Percentiles rank a stretch among this genome's conserved stretches.
phyloP scores from a whole-genome alignment of 2,797 vertebrate species.

The Mus minutoides region DNA sequence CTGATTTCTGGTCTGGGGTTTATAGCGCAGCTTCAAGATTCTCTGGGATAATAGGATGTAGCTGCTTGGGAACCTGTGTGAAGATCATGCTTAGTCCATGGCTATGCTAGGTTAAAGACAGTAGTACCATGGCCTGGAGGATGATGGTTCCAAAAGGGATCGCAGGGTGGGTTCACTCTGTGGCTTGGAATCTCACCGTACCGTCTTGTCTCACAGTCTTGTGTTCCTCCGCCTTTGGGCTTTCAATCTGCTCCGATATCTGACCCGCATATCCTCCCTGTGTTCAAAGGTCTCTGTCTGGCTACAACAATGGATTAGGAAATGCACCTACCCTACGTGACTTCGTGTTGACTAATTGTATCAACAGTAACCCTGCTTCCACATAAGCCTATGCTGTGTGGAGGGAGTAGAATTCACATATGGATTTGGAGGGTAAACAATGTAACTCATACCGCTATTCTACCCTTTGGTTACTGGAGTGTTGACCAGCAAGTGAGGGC shows the following conservation, averaged over 20 bases:
- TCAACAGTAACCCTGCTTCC: neutral
- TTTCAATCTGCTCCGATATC: neutral
- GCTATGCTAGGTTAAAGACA: neutral
- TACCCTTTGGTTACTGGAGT: neutral
- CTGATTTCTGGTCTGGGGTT: slow-evolving; percentile 60
- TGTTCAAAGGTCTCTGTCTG: neutral
- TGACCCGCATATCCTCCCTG: accelerated
- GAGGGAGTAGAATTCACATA: neutral
- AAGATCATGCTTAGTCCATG: neutral
- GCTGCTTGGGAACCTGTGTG: neutral
- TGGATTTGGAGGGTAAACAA: neutral
- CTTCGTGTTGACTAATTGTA: neutral
- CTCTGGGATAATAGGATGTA: neutral
- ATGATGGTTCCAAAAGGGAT: neutral
- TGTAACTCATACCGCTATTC: neutral
- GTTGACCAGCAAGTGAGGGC: neutral
- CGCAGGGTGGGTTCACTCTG: neutral
- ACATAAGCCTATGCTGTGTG: neutral
- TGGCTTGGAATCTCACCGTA: neutral
- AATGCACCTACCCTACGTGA: neutral
- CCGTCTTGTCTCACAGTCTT: neutral
- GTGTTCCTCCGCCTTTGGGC: neutral
- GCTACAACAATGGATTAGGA: neutral
- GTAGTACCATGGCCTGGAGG: neutral
- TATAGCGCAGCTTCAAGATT: neutral